Conservation (phyloP, 2,113 vertebrate species). For the Rhea americana region DNA sequence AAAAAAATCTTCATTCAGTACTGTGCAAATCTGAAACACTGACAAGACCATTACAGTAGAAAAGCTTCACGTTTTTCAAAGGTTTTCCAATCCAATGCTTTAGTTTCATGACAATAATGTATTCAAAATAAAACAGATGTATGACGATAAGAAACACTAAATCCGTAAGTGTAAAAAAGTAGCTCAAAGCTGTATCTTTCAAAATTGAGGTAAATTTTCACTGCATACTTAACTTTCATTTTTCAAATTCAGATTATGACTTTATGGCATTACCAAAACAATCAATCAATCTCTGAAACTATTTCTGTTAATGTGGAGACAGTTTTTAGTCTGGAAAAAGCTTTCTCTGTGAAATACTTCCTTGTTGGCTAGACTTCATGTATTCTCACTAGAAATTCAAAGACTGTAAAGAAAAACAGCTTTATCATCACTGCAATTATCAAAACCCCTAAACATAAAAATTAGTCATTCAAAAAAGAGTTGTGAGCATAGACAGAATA, state of each 20-base stretch:
- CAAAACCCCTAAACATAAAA: background rate
- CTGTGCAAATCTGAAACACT: accelerated
- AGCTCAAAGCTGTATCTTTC: background rate
- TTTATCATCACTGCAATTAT: background rate
- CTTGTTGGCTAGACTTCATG: background rate
- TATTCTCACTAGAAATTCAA: background rate
- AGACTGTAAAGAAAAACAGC: background rate
- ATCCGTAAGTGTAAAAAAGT: background rate
- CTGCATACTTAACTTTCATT: background rate
- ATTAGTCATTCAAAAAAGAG: background rate
- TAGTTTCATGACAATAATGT: background rate
- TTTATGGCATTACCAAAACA: background rate
- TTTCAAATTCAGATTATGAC: background rate
- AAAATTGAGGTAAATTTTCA: background rate
- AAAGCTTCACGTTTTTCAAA: background rate
- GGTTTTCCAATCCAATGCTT: background rate
- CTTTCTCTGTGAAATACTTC: background rate
- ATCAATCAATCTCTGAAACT: background rate
- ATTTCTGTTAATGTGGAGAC: background rate
- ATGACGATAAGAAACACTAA: background rate
- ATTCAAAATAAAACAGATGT: background rate
- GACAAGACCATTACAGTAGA: no score
- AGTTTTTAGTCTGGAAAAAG: background rate
- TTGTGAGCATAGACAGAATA: background rate
- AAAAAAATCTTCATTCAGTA: background rate